Evolutionary conservation across 1,140 invertebrate species (phyloP).

Genomic region (Listronotus bonariensis): DNA sequence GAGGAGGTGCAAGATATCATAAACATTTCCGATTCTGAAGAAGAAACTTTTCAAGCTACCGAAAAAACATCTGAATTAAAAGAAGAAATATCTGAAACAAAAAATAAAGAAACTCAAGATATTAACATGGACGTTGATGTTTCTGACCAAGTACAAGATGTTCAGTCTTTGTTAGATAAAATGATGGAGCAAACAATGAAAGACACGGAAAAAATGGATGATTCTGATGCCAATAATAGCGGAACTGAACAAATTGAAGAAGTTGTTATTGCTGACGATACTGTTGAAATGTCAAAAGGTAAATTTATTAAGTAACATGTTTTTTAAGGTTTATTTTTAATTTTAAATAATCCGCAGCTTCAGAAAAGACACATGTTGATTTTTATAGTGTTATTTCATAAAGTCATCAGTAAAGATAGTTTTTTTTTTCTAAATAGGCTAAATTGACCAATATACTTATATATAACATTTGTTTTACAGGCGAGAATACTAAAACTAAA

Average conservation of each 20-base stretch:
- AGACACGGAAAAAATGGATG: constrained; percentile 41
- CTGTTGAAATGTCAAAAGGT: not conserved
- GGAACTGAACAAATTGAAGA: constrained; percentile 39
- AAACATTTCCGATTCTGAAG: constrained; percentile 51
- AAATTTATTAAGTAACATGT: not conserved
- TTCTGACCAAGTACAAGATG: constrained; percentile 42
- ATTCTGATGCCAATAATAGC: constrained; percentile 47
- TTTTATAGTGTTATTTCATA: too few relatives aligned
- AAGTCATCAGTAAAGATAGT: too few relatives aligned
- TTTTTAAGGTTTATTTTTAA: not conserved
- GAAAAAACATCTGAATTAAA: not conserved
- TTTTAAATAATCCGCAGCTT: too few relatives aligned
- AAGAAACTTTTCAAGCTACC: constrained; percentile 32
- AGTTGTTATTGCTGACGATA: constrained; percentile 27
- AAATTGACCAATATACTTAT: too few relatives aligned
- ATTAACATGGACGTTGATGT: constrained; percentile 3
- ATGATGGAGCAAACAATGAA: constrained; percentile 59
- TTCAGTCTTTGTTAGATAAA: constrained; percentile 59
- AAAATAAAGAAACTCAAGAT: not conserved
- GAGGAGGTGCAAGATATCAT: constrained; percentile 45
- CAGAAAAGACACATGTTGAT: too few relatives aligned
- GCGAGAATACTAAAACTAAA: constrained; percentile 14
- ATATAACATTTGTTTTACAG: too few relatives aligned
- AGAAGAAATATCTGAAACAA: constrained; percentile 1
- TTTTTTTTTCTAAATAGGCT: too few relatives aligned